Conservation (phyloP, 64 coral and sea anemone genomes). For the Orbicella faveolata region DNA sequence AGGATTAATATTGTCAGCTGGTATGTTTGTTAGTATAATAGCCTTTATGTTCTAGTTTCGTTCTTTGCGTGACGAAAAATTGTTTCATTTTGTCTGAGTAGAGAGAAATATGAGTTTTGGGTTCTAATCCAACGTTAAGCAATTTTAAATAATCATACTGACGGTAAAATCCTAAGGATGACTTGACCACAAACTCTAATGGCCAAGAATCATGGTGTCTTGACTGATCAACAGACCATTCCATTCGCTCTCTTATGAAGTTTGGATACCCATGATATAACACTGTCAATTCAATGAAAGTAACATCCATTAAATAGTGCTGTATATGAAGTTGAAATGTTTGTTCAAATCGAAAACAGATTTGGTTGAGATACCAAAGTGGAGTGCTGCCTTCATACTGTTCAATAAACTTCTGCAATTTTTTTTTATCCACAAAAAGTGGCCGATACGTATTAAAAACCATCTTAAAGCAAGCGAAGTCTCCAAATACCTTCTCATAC, state of each 20-base stretch:
- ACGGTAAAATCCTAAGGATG: not conserved
- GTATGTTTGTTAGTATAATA: too few relatives aligned
- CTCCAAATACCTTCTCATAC: not conserved
- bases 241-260: not conserved
- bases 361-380: not conserved
- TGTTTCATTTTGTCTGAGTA: not conserved
- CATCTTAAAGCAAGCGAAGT: not conserved
- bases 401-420: not conserved
- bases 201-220: not conserved
- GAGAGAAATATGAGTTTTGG: not conserved
- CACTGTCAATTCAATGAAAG: not conserved
- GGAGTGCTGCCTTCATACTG: not conserved
- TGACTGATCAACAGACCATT: not conserved
- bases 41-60: too few relatives aligned
- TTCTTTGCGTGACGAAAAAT: too few relatives aligned
- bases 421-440: not conserved
- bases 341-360: not conserved
- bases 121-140: not conserved
- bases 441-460: not conserved
- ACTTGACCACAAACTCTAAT: not conserved
- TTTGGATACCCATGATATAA: not conserved
- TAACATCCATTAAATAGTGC: not conserved
- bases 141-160: constrained; percentile 4
- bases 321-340: not conserved
- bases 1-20: too few relatives aligned